These are phyloP conservation scores for Dendrocincla fuliginosa DNA, from an alignment of 2,797 vertebrate species.

Conservation along the genomic window DNA sequence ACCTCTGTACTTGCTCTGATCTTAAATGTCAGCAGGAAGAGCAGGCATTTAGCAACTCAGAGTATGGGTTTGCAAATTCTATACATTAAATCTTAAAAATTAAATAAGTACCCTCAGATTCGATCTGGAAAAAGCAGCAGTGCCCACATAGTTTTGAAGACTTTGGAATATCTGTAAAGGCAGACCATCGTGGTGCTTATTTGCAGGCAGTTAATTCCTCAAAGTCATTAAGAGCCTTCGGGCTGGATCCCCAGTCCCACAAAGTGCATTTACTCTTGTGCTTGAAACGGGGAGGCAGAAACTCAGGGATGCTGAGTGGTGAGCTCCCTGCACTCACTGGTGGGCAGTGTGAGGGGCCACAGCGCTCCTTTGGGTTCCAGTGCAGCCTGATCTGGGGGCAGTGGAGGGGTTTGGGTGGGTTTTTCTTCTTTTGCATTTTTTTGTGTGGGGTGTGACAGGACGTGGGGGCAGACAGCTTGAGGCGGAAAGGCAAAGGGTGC, in stretches of 20 bases:
- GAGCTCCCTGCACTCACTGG: neutral
- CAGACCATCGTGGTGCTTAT: neutral
- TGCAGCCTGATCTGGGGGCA: neutral
- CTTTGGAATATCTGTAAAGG: neutral
- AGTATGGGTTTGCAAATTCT: neutral
- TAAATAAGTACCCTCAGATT: neutral
- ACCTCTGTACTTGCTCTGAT: neutral
- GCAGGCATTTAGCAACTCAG: neutral
- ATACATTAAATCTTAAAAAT: neutral
- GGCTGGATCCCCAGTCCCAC: neutral
- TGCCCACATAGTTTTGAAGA: neutral
- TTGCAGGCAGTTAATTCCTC: neutral
- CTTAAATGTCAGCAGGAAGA: neutral
- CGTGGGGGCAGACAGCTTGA: neutral
- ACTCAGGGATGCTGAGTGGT: neutral
- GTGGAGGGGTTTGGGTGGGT: accelerated
- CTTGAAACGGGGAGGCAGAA: neutral
- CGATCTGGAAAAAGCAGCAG: neutral
- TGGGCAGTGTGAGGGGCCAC: neutral
- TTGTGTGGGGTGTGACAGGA: accelerated
- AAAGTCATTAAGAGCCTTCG: neutral
- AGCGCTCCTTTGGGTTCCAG: neutral
- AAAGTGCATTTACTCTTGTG: neutral
- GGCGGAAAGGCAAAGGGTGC: neutral
- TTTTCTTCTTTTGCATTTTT: neutral